Conservation (phyloP, 2,888 invertebrate species). For the Tinea trinotella region DNA sequence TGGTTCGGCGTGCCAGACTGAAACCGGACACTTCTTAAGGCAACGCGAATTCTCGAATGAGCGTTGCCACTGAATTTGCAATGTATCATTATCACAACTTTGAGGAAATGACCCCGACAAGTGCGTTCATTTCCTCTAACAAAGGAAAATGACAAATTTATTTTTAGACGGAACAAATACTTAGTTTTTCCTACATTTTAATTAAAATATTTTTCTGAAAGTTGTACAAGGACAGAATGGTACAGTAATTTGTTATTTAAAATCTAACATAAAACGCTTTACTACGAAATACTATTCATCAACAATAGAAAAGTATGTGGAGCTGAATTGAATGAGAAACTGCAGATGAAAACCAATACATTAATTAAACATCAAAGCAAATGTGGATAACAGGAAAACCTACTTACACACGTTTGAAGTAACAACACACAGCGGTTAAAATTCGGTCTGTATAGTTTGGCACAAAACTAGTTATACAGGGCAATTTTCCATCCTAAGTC, state of each 20-base stretch:
- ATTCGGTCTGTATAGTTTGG: not conserved
- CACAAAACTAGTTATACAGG: not conserved
- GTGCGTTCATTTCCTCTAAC: not conserved
- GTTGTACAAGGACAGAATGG: too few species aligned
- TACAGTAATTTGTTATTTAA: too few species aligned
- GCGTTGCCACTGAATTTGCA: constrained; percentile 45
- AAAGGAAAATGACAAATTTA: too few species aligned
- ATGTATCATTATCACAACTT: not conserved
- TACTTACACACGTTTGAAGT: not conserved
- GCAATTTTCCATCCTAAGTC: not conserved
- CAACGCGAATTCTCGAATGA: constrained; percentile 63
- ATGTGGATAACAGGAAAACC: not conserved
- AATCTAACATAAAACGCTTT: too few species aligned
- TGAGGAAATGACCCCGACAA: not conserved
- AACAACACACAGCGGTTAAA: not conserved
- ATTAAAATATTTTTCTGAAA: too few species aligned
- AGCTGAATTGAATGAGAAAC: not conserved
- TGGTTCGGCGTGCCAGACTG: constrained; percentile 58
- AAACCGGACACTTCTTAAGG: constrained; percentile 66
- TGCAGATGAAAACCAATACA: not conserved
- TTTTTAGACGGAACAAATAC: too few species aligned
- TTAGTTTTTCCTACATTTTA: too few species aligned
- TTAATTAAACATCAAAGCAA: not conserved
- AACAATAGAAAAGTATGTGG: too few species aligned
- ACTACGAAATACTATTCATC: too few species aligned